Base-by-base conservation (phyloP, 2,797 vertebrate species). In the Acomys russatus region DNA sequence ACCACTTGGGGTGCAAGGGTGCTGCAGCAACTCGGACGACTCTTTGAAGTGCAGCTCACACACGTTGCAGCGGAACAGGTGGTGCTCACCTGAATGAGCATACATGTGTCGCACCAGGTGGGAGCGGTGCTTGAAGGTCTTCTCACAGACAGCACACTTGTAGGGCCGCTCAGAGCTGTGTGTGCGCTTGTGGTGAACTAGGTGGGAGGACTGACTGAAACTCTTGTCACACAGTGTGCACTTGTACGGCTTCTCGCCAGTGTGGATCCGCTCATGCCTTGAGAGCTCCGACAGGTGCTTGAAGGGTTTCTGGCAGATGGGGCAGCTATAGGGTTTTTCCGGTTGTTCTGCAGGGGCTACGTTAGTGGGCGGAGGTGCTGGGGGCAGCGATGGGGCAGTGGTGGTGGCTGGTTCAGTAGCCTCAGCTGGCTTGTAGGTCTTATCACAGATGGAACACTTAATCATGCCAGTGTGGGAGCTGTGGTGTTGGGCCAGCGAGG, bases 51-150 rank as follows among this genome's bases (percentile, higher is more conserved):
- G 99, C 97, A 99, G 98, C 98, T 99, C 99, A 0, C 99, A 99
- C 95, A 99, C 96, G 59, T 99, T 99, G 98, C 99, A 99, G 97
- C 99, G 99, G 98, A 99, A 99, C 86, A 99, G 98, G 98, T 99
- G 99, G 98, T 99, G 99, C 98, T 99, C 99, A 0, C 99, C 99
- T 0, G 99, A 99, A 97, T 99, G 99, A 0, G 99, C 99, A 0
- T 99, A 99, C 99, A 99, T 99, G 98, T 99, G 99, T 93, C 99
- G 99, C 96, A 99, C 99, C 9, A 99, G 99, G 97, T 99, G 99
- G 0, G 99, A 99, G 97, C 99, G 99, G 98, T 99, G 99, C 98
- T 99, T 99, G 97, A 99, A 99, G 98, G 99, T 99, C 98, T 99
- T 99, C 96, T 99, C 99, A 0, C 99, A 99, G 35, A 99, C 99